A percentile compares a stretch with the other conserved stretches of the same genome.
phyloP scores from a whole-genome alignment of 2,888 invertebrate genomes.

The Stenodema calcarata region DNA sequence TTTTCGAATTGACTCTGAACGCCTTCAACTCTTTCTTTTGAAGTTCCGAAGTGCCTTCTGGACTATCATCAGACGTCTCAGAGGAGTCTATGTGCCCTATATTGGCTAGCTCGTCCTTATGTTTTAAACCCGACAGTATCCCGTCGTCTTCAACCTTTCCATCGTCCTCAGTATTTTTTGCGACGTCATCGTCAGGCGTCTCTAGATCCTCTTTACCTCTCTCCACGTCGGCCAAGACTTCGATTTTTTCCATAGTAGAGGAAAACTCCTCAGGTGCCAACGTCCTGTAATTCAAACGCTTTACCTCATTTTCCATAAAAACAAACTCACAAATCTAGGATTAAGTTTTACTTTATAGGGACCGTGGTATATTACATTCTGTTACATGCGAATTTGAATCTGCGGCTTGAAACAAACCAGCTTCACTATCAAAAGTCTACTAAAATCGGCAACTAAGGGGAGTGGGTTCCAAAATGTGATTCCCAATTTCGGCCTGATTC shows the following conservation, averaged over 20 bases:
- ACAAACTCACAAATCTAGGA: not conserved
- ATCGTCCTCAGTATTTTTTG: slow-evolving; percentile 8
- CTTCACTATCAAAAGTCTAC: not conserved
- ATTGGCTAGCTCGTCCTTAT: slow-evolving; percentile 57
- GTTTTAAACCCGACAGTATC: slow-evolving; percentile 55
- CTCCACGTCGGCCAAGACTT: slow-evolving; percentile 51
- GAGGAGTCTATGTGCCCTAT: slow-evolving; percentile 85
- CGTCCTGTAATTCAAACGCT: slow-evolving; percentile 30
- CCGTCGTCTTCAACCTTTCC: slow-evolving; percentile 44
- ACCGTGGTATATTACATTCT: not conserved
- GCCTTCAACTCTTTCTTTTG: slow-evolving; percentile 50
- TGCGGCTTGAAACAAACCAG: not conserved
- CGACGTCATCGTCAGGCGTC: slow-evolving; percentile 34
- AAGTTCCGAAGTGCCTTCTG: slow-evolving; percentile 55
- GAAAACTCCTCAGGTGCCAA: slow-evolving; percentile 40
- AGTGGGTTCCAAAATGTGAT: not conserved
- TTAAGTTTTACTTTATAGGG: not conserved
- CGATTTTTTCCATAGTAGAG: slow-evolving; percentile 44
- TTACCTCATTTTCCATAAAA: not conserved
- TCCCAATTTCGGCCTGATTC: too few species aligned
- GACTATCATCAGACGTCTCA: slow-evolving; percentile 72
- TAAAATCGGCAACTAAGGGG: not conserved
- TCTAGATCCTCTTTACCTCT: slow-evolving; percentile 38
- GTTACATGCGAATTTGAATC: not conserved
- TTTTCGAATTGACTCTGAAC: slow-evolving; percentile 50